Conservation (phyloP, 2,113 vertebrate genomes). For the Salminus brasiliensis region DNA sequence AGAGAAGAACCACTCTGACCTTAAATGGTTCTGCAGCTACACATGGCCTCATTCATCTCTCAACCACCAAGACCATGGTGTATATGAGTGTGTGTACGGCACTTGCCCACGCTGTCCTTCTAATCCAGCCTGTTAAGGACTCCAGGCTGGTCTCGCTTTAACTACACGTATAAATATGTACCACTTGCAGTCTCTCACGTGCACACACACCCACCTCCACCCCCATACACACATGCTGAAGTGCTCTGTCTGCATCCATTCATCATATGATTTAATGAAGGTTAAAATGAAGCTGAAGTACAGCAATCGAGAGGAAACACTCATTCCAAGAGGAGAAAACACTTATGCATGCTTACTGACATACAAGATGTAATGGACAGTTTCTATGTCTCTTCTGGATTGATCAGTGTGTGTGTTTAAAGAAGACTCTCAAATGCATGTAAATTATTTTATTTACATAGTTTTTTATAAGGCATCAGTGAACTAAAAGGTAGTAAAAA, state of each 20-base stretch:
- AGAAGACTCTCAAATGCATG: no score
- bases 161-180: not conserved
- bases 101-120: not conserved
- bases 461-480: no score
- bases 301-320: not conserved
- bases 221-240: not conserved
- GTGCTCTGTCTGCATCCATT: not conserved
- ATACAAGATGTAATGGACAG: no score
- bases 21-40: slow-evolving; percentile 16
- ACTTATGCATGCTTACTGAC: no score
- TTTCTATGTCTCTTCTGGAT: no score
- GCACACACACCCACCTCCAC: no score
- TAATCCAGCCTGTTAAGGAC: no score
- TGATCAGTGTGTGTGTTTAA: no score
- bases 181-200: not conserved
- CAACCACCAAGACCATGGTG: slow-evolving; percentile 7
- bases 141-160: not conserved
- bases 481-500: no score
- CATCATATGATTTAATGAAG: not conserved
- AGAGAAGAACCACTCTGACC: slow-evolving; percentile 8
- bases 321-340: no score
- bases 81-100: slow-evolving; percentile 11
- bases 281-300: not conserved
- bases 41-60: not conserved
- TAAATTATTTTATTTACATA: no score